Evolutionary conservation across 2,797 vertebrate species (phyloP), one percentile per base, ranked within the genome.

Genomic region (Smutsia temminckii): DNA sequence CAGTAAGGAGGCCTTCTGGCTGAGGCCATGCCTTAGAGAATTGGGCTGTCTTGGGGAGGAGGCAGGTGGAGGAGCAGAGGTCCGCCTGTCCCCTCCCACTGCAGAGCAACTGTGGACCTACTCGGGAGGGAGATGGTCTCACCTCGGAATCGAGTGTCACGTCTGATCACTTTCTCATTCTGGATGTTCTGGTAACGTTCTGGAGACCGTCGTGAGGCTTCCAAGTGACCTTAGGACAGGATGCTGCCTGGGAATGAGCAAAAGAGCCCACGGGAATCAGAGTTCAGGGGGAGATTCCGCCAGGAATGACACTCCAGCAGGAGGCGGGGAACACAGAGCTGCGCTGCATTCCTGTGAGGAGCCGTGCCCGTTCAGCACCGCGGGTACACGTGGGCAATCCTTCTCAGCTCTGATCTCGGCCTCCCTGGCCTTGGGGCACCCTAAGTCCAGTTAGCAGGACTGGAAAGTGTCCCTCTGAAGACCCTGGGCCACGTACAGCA

Each of bases 21-120:
- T 0, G 37, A 64, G 74, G 14, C 63, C 12, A 2, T 8, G 42
- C 57, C 68, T 51, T 2, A 27, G 74, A 23, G 57, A 27, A 57
- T 0, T 0, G n/a, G 32, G 71, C 13, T 25, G 2, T 3, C 7
- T 0, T 10, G 14, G n/a, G 51, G 8, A 27, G 10, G 1, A 0
- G 46, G 23, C 2, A n/a, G 25, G 25, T 0, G 0, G 78, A 46
- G 9, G 18, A 16, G 20, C 20, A 23, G 29, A 12, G 20, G 49
- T 14, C 69, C 10, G 0, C 23, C 0, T 17, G 71, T 18, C n/a
- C 53, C 40, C 40, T 10, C 37, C 13, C 8, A 2, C 32, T 4
- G 1, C 40, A 6, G 7, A 51, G 77, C 32, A 46, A 12, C 66
- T 3, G 59, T 25, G 14, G 16, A 7, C 40, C 32, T 4, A 8